phyloP scores from a whole-genome alignment of 2,113 vertebrate species.

The Dipodomys ordii region DNA sequence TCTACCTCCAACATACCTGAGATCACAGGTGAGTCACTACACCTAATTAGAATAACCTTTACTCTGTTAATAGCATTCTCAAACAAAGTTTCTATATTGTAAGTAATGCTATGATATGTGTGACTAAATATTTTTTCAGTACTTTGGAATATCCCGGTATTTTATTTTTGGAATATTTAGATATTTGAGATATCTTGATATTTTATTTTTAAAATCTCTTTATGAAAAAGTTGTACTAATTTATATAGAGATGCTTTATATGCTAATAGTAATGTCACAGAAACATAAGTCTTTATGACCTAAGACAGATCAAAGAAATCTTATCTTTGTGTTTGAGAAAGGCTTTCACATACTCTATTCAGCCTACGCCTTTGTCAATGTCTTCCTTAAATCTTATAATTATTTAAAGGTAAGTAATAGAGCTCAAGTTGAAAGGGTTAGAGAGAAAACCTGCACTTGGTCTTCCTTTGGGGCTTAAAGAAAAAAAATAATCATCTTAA shows the following conservation, averaged over 20 bases:
- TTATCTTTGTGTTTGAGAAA: not conserved
- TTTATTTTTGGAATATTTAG: not conserved
- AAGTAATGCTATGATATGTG: not conserved
- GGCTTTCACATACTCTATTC: not conserved
- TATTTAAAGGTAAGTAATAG: conserved; percentile 44
- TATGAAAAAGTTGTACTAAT: not conserved
- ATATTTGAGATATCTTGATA: too few species aligned
- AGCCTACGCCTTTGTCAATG: not conserved
- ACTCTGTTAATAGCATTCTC: not conserved
- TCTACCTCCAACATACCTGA: too few species aligned
- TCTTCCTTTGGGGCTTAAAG: conserved; percentile 44
- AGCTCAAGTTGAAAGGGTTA: conserved; percentile 47
- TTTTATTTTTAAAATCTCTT: not conserved
- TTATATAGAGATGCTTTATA: not conserved
- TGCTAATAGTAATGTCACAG: not conserved
- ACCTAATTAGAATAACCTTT: too few species aligned
- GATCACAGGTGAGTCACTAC: too few species aligned
- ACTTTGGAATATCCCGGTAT: not conserved
- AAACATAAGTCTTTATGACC: conserved; percentile 20
- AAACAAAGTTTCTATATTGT: not conserved
- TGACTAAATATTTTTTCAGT: not conserved
- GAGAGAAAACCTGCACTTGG: conserved; percentile 53
- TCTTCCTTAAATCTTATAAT: conserved; percentile 17
- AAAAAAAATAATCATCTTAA: conserved; percentile 66
- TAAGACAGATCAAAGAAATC: not conserved